phyloP scores from a whole-genome alignment of 2,888 invertebrate genomes.

The Eupithecia insigniata region DNA sequence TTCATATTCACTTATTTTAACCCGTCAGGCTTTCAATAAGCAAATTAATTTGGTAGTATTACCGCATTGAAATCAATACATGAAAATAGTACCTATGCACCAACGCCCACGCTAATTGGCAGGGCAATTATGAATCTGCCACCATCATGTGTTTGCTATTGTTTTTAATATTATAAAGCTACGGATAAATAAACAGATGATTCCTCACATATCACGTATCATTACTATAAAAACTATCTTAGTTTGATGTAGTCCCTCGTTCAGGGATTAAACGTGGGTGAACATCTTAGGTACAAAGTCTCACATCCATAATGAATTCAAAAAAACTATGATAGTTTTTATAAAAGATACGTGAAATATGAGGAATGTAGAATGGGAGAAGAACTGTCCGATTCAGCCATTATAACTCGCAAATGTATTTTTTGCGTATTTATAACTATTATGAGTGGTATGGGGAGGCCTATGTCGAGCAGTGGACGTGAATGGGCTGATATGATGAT shows the following conservation, averaged over 20 bases:
- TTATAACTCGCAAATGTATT: background rate
- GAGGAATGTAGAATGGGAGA: background rate
- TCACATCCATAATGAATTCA: too few species aligned
- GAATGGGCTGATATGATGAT: too few species aligned
- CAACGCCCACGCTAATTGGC: slow-evolving; percentile 36
- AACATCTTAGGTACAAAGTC: too few species aligned
- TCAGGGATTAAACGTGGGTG: too few species aligned
- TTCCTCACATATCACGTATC: too few species aligned
- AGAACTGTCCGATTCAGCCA: background rate
- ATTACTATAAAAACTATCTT: too few species aligned
- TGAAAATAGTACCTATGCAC: slow-evolving; percentile 24
- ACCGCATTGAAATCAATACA: slow-evolving; percentile 41
- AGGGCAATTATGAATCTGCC: slow-evolving; percentile 45
- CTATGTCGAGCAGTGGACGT: too few species aligned
- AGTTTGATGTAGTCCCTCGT: too few species aligned
- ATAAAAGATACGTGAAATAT: too few species aligned
- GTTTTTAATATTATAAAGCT: background rate
- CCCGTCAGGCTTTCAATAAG: slow-evolving; percentile 50
- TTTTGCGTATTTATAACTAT: background rate
- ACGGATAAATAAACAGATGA: background rate
- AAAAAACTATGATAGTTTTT: too few species aligned
- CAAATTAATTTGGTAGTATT: slow-evolving; percentile 57
- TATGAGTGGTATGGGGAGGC: too few species aligned
- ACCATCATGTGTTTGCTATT: slow-evolving; percentile 16
- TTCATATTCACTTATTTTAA: slow-evolving; percentile 14